Evolutionary conservation across 2,113 vertebrate species (phyloP).

Genomic region (Plestiodon gilberti): DNA sequence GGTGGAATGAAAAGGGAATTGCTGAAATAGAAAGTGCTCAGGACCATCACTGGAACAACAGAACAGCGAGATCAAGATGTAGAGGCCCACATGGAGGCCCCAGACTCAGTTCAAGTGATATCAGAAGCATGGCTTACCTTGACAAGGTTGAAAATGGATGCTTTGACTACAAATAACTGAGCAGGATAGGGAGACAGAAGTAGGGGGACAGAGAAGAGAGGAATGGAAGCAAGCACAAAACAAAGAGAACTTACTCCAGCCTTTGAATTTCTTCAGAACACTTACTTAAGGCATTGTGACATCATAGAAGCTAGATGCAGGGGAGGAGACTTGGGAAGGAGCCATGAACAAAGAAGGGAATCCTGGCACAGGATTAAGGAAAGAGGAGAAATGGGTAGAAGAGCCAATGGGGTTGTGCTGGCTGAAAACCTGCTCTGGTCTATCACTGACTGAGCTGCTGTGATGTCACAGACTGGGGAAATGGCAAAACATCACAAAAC

Average conservation of each 20-base stretch:
- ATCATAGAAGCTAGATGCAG: conserved; percentile 9
- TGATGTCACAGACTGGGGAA: not conserved
- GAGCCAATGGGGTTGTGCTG: not conserved
- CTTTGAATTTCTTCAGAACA: not conserved
- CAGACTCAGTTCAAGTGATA: not conserved
- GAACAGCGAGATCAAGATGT: not conserved
- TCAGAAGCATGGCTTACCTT: not conserved
- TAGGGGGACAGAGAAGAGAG: not conserved
- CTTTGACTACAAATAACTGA: not conserved
- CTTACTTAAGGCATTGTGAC: not conserved
- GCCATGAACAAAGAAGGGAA: not conserved
- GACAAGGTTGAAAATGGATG: not conserved
- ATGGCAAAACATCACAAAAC: not conserved
- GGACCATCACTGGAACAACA: not conserved
- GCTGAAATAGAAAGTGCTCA: not conserved
- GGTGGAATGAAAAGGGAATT: not conserved
- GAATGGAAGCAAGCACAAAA: not conserved
- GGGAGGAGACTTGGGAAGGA: not conserved
- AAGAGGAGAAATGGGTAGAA: not conserved
- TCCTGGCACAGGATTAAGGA: not conserved
- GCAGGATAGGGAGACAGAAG: not conserved
- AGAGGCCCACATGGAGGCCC: not conserved
- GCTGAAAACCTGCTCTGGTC: not conserved
- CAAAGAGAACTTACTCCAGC: not conserved
- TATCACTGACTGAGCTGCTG: not conserved